Conservation (phyloP, 2,888 invertebrate species). For the Lycaena phlaeas region DNA sequence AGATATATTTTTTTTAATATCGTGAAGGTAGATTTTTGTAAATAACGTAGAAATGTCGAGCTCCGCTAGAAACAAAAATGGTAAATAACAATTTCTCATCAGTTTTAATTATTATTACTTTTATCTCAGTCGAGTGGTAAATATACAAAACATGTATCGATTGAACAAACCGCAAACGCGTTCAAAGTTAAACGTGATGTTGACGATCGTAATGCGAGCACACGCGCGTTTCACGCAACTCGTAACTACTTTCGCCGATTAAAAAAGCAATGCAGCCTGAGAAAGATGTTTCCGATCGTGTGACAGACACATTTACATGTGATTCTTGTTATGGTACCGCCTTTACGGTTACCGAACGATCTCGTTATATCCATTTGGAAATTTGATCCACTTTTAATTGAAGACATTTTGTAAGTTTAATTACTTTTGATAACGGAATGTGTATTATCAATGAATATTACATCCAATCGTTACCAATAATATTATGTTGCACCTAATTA, state of each 20-base stretch:
- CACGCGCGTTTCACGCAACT: constrained; percentile 53
- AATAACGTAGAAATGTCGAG: too few species aligned
- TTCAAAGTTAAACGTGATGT: constrained; percentile 23
- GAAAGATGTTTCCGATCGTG: constrained; percentile 35
- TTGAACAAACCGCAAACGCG: constrained; percentile 3
- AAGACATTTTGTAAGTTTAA: constrained; percentile 6
- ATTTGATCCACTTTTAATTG: constrained; percentile 11
- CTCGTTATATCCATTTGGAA: constrained; percentile 7
- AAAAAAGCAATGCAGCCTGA: constrained; percentile 28
- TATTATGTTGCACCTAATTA: too few species aligned
- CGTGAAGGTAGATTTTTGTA: too few species aligned
- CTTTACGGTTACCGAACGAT: background rate
- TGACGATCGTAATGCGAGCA: constrained; percentile 38
- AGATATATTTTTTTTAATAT: too few species aligned
- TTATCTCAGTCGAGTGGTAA: too few species aligned
- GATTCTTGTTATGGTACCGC: background rate
- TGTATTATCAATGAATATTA: too few species aligned
- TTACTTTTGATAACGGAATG: constrained; percentile 7
- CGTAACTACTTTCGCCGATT: constrained; percentile 66
- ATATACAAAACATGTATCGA: too few species aligned
- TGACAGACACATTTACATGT: constrained; percentile 33
- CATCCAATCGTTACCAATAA: too few species aligned
- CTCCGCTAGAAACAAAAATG: too few species aligned
- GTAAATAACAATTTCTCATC: too few species aligned
- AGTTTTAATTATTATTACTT: too few species aligned